Evolutionary conservation across 1,140 invertebrate species (phyloP).

Genomic region (Leptopilina boulardi): DNA sequence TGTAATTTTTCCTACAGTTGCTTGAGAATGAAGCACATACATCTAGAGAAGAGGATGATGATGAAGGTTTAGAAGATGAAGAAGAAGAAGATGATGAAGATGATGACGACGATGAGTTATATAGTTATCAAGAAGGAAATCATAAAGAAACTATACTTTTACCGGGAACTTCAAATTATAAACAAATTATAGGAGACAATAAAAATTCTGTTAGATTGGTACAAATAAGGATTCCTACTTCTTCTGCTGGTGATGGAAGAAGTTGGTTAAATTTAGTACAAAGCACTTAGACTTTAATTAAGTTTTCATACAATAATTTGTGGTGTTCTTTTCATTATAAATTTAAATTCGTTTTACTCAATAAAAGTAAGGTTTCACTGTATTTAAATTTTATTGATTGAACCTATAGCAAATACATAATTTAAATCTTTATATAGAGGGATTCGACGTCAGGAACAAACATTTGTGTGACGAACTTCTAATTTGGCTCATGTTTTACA

Average conservation of each 20-base stretch:
- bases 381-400: slow-evolving; percentile 29
- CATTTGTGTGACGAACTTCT: too few relatives aligned
- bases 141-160: slow-evolving; percentile 70
- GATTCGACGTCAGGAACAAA: too few relatives aligned
- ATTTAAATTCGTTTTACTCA: slow-evolving; percentile 19
- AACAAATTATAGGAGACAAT: slow-evolving; percentile 60
- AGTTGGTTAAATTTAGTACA: slow-evolving; percentile 72
- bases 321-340: background rate
- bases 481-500: too few relatives aligned
- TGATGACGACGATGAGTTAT: slow-evolving; percentile 64
- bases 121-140: slow-evolving; percentile 66
- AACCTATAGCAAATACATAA: too few relatives aligned
- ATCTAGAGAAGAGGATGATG: background rate
- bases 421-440: too few relatives aligned
- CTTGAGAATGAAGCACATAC: background rate
- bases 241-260: slow-evolving; percentile 59
- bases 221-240: slow-evolving; percentile 70
- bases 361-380: slow-evolving; percentile 39
- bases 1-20: slow-evolving; percentile 55
- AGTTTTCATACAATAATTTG: too few relatives aligned
- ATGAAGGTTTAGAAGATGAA: slow-evolving; percentile 57
- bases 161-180: slow-evolving; percentile 63
- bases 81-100: slow-evolving; percentile 63
- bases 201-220: slow-evolving; percentile 69
- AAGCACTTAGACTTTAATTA: slow-evolving; percentile 57